Conservation (phyloP, 2,888 invertebrate species). For the Seira ritae region DNA sequence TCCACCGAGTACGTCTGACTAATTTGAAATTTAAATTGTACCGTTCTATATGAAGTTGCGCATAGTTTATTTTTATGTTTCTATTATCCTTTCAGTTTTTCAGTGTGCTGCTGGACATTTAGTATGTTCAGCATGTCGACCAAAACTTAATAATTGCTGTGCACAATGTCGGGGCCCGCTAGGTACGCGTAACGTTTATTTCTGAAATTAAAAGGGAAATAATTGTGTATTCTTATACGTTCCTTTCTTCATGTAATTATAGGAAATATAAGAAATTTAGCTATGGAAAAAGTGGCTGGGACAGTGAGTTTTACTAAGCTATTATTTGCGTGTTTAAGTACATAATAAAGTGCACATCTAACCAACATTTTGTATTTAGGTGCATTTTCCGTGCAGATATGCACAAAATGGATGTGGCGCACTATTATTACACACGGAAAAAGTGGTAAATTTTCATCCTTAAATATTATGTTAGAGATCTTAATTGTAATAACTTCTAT, state of each 20-base stretch:
- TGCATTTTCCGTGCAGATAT: constrained; percentile 97
- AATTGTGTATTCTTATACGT: background rate
- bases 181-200: constrained; percentile 77
- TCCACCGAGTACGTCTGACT: constrained; percentile 36
- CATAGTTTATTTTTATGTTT: too few relatives aligned
- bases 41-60: background rate
- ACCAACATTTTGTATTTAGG: constrained; percentile 2
- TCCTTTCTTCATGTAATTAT: constrained; percentile 60
- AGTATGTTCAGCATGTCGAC: constrained; percentile 80
- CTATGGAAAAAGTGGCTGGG: constrained; percentile 99
- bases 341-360: too few relatives aligned
- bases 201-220: too few relatives aligned
- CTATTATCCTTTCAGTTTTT: constrained; percentile 79
- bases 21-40: too few relatives aligned
- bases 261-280: constrained; percentile 97
- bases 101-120: constrained; percentile 81
- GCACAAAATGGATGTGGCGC: constrained; percentile 92
- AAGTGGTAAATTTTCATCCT: constrained; percentile 81
- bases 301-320: constrained; percentile 81
- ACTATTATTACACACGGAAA: constrained; percentile 96
- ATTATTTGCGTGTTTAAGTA: too few relatives aligned
- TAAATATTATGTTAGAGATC: background rate
- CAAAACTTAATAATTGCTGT: constrained; percentile 79
- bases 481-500: background rate
- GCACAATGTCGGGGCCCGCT: constrained; percentile 81